Base-by-base conservation (phyloP, 2,888 invertebrate genomes). In the Acleris literana region DNA sequence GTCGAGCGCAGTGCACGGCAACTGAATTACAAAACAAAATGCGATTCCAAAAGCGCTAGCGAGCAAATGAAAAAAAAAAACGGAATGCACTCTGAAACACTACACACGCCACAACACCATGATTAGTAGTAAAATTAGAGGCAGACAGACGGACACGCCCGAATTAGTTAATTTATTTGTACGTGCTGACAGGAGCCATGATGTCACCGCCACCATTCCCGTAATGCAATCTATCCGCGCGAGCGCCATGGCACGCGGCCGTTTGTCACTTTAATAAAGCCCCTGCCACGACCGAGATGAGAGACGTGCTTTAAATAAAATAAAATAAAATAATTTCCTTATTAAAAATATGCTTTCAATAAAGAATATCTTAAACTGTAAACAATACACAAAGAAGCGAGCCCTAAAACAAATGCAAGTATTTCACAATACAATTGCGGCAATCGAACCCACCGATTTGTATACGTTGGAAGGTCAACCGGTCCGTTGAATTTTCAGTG, bases 81-180 rank as follows among this genome's bases (percentile, higher is more conserved):
- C 17, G 64, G n/a, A 25, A 20, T 48, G 18, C 56, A 13, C 33
- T 11, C 9, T 20, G 46, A 33, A 13, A 29, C 9, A 20, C 29
- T 1, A 17, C 71, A 64, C 61, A 69, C 69, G 71, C 46, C 60
- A 65, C 29, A 57, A 46, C 61, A 64, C 64, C 70, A 64, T 71
- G 72, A 73, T 71, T 68, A 67, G 66, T 72, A 68, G 69, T 72
- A 74, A 72, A 73, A 71, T 72, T 71, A 73, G 71, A 69, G 63
- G 58, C 48, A 57, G 65, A 62, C 64, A 54, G 39, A 57, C 58
- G 44, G 62, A 61, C 61, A 67, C 68, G 54, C 60, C 33, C 56
- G 65, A 56, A 65, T 58, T 53, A 53, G 70, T 70, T 71, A 74
- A 71, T 74, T 70, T 68, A 68, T 69, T 71, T 71, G 68, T 71